Evolutionary conservation across 2,113 vertebrate genomes (phyloP).

Genomic region (Taurulus bubalis): DNA sequence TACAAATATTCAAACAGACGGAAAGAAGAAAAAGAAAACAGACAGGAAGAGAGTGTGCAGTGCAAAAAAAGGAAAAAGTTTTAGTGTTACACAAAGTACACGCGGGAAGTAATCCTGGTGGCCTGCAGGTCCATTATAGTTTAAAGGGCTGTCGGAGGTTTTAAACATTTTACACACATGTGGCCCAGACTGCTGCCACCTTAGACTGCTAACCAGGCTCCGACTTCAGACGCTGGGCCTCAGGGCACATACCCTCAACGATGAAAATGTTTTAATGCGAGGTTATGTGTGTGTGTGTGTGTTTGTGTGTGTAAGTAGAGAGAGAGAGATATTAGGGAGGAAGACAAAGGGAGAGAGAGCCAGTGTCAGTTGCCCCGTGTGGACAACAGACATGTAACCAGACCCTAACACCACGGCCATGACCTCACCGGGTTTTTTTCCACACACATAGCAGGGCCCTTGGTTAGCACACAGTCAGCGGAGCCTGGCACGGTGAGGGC

Average conservation of each 20-base stretch:
- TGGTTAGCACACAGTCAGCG: slow-evolving; percentile 59
- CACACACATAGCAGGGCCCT: slow-evolving; percentile 45
- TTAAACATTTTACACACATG: slow-evolving; percentile 55
- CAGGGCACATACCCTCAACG: not conserved
- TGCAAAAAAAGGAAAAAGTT: not conserved
- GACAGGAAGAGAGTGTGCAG: not conserved
- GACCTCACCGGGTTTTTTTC: slow-evolving; percentile 82
- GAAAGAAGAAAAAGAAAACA: not conserved
- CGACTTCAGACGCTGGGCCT: slow-evolving; percentile 31
- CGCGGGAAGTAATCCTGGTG: not conserved
- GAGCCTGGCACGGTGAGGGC: slow-evolving; percentile 71
- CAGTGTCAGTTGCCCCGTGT: slow-evolving; percentile 60
- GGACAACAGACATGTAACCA: slow-evolving; percentile 75
- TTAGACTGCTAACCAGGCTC: slow-evolving; percentile 28
- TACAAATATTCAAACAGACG: not conserved
- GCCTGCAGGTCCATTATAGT: slow-evolving; percentile 35
- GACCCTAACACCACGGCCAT: slow-evolving; percentile 72
- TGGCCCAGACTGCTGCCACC: slow-evolving; percentile 39
- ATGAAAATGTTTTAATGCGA: slow-evolving; percentile 19
- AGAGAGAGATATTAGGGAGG: slow-evolving; percentile 31
- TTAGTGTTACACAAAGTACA: not conserved
- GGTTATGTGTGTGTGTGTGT: not conserved
- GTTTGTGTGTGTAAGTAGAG: not conserved
- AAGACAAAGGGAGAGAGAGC: slow-evolving; percentile 53
- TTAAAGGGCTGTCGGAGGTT: slow-evolving; percentile 42